Evolutionary conservation across 2,797 vertebrate genomes (phyloP), one percentile per base, ranked within the genome.

Genomic region (Falco rusticolus): DNA sequence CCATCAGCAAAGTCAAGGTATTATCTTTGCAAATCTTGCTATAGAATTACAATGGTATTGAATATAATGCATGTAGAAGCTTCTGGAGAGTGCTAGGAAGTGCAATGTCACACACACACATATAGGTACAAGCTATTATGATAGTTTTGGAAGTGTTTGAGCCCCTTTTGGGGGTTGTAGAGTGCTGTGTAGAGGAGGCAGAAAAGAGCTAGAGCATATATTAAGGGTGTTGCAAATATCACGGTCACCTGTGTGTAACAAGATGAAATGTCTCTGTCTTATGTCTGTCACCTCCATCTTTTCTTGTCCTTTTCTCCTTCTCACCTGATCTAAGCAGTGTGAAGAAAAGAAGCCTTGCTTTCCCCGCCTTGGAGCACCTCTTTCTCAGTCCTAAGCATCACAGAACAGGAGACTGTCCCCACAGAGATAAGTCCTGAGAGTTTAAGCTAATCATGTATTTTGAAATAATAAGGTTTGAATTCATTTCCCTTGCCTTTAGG

Each of bases 401-500:
- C 17, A 61, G 68, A 89, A 53, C 31, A 56, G 45, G 74, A 90
- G 45, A 25, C 45, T 77, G 37, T 85, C 60, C 47, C 31, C 26
- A 53, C 22, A 68, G 57, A 87, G 25, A 68, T 85, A 50, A 47
- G 33, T 74, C 64, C 89, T 80, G 21, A 85, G 78, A 83, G 20
- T 92, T 91, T 79, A 72, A 89, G 63, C 33, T 90, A 80, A 92
- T 70, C 2, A n/a, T 22, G 16, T 71, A 31, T 94, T 94, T 84
- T 69, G 13, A 81, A 96, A 79, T 86, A 78, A 91, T 19, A 84
- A 81, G 71, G 43, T 95, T 84, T 94, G 79, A 78, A 29, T 93
- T 93, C 3, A 78, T 94, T 94, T 94, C 76, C 63, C 47, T 81
- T 94, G 80, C 82, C 76, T 93, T 94, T 69, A 91, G 89, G 50